phyloP scores from a whole-genome alignment of 2,113 vertebrate species.

The Craseonycteris thonglongyai region DNA sequence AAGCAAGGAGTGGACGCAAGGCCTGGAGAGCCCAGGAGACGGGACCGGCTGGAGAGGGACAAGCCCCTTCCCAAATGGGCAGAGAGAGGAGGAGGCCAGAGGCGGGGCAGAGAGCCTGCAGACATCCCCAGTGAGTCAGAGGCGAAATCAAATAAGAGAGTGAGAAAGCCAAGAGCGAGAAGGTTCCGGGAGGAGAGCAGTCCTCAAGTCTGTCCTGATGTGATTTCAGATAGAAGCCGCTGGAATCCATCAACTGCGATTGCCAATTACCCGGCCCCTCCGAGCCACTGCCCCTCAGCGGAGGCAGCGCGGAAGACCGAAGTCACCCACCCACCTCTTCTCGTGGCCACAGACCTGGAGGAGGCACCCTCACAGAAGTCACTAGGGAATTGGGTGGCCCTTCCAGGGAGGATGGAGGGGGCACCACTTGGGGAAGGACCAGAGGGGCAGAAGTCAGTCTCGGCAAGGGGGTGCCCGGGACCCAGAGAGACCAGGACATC shows the following conservation, averaged over 20 bases:
- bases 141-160: conserved; percentile 57
- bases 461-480: background rate
- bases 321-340: background rate
- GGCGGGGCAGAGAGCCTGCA: background rate
- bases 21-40: background rate
- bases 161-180: conserved; percentile 57
- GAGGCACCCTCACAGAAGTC: background rate
- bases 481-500: conserved; percentile 13
- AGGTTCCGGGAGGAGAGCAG: background rate
- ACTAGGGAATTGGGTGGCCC: rapidly evolving
- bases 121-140: background rate
- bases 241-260: conserved; percentile 73
- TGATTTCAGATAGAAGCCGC: conserved; percentile 61
- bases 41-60: rapidly evolving
- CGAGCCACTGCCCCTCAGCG: background rate
- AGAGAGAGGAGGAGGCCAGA: conserved; percentile 35
- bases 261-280: background rate
- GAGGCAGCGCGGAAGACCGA: background rate
- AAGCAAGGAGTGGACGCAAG: background rate
- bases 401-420: background rate
- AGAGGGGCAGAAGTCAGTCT: background rate
- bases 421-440: rapidly evolving
- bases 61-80: background rate
- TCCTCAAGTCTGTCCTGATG: conserved; percentile 65
- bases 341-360: background rate